Base-by-base conservation (phyloP, 2,888 invertebrate species). In the Lasioglossum figueresi region DNA sequence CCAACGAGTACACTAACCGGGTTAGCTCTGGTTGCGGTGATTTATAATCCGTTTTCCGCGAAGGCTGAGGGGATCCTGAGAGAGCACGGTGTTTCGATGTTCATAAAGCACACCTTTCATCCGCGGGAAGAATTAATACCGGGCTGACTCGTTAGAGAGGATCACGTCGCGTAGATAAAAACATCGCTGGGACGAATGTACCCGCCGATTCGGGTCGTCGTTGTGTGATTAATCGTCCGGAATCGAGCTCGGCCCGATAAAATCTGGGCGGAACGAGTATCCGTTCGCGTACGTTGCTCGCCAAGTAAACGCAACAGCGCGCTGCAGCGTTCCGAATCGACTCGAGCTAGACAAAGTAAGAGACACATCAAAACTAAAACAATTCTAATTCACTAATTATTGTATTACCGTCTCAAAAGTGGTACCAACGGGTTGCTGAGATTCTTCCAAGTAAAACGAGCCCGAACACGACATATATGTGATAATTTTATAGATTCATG, bases 171-270 rank as follows among this genome's bases (percentile, higher is more conserved):
- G 40, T n/a, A 12, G n/a, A 43, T 40, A 71, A 23, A 37, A 71
- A 43, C 34, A 19, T 63, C 59, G 27, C 31, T 6, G 59, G 59
- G 63, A 31, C 63, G 71, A 27, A 40, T 27, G 43, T 19, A 6
- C 27, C 63, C 16, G 63, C 31, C 63, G 63, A 63, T 63, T 63
- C 63, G 63, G 63, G 16, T 63, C 31, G 63, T 43, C 40, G 31
- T 19, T 8, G 31, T 16, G 14, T 31, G 77, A 85, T 80, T 85
- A 81, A 86, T 85, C 76, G 86, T 66, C 74, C 73, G 56, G 68
- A 76, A 76, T 79, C 72, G 71, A 63, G 72, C 43, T 6, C 52
- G 23, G 34, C 59, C 27, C 14, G 74, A 82, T 82, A 79, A 79
- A 70, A 74, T 37, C 23, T 48, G 19, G 52, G 23, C 31, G 27